Evolutionary conservation across 2,888 invertebrate genomes (phyloP), one percentile per base, ranked within the genome.

Genomic region (Cosmia pyralina): DNA sequence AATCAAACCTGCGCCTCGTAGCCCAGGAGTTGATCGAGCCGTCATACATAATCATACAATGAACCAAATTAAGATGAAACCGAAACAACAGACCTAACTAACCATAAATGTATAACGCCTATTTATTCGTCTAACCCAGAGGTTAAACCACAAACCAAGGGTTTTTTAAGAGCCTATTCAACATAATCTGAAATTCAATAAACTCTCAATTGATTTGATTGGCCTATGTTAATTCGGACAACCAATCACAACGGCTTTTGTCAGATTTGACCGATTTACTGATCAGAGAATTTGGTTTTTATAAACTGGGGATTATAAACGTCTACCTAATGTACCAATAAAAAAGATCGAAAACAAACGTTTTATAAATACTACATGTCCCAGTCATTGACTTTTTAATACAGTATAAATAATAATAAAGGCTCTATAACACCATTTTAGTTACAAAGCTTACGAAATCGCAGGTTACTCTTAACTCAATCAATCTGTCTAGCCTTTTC

Each of bases 191-290:
- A 5, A 11, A 60, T 48, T 48, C 19, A 53, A 75, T 66, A 50
- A 75, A 57, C 22, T 75, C 44, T 66, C 44, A 57, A 59, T 19
- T 48, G n/a, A 41, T 75, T 13, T 52, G 28, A 41, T 66, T 67
- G 38, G 13, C 38, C 3, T 58, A 48, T 60, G 34, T 68, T 75
- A n/a, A 69, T 22, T 69, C 19, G 2, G n/a, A 48, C 48, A 50
- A 57, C 22, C 34, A 57, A 62, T 62, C 46, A 46, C 72, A 53
- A 46, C 19, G 22, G 34, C 44, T 57, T 38, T 38, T 15, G 48
- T 48, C 15, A 46, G 48, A 17, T 59, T 67, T 75, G 19, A 48
- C 48, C 34, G 59, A 59, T 73, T 57, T 44, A 41, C 22, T 59
- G 1, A 52, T 34, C 22, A n/a, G 5, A 6, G 6, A 60, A 48